A percentile compares a stretch with the other conserved stretches of the same genome.
phyloP scores from a whole-genome alignment of 2,113 vertebrate genomes.

The Cyprinodon brontotheroides region DNA sequence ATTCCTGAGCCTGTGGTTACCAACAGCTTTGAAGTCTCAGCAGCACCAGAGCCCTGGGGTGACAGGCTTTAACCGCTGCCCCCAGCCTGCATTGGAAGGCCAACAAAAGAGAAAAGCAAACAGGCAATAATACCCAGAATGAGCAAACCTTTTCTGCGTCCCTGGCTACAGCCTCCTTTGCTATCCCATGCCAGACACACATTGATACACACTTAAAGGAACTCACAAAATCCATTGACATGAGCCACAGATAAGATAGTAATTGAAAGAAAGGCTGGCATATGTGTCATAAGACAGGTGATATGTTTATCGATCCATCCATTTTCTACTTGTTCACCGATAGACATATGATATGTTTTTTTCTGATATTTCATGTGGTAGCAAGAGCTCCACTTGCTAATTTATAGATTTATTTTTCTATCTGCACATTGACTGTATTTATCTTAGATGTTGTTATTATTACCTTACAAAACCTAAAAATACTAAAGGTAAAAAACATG shows the following conservation, averaged over 20 bases:
- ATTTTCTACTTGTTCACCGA: too few species aligned
- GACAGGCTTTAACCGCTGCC: conserved; percentile 63
- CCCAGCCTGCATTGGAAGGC: conserved; percentile 59
- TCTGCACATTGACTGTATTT: not conserved
- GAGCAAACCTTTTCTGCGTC: conserved; percentile 67
- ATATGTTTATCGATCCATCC: not conserved
- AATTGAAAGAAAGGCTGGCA: conserved; percentile 24
- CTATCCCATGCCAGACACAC: conserved; percentile 23
- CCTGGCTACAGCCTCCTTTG: conserved; percentile 43
- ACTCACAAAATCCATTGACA: conserved; percentile 1
- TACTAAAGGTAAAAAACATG: too few species aligned
- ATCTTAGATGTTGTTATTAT: not conserved
- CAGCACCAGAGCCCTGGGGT: conserved; percentile 59
- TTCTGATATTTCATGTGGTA: conserved; percentile 5
- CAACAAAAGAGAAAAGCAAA: conserved; percentile 79
- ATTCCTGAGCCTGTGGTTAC: conserved; percentile 81
- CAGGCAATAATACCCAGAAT: conserved; percentile 67
- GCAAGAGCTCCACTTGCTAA: not conserved
- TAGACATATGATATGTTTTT: not conserved
- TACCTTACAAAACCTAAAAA: too few species aligned
- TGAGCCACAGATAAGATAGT: conserved; percentile 5
- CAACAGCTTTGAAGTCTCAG: conserved; percentile 78
- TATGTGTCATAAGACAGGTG: not conserved
- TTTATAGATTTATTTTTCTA: not conserved
- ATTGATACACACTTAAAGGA: conserved; percentile 3